Conservation (phyloP, 2,113 vertebrate species). For the Galemys pyrenaicus region DNA sequence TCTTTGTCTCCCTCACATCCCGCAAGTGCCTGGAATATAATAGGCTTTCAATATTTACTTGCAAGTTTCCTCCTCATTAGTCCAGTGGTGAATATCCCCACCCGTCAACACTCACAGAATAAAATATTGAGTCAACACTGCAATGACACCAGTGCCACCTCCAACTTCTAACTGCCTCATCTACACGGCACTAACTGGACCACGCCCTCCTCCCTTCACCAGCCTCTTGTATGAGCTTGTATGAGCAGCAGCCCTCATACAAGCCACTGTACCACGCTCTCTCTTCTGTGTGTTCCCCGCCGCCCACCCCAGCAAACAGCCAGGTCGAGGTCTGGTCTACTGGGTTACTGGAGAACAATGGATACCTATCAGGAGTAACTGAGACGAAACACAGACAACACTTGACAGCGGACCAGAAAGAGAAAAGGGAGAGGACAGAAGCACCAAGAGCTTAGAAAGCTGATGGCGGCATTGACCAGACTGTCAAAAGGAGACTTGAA, state of each 20-base stretch:
- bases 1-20: slow-evolving; percentile 3
- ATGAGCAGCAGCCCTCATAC: background rate
- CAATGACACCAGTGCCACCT: background rate
- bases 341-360: background rate
- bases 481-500: background rate
- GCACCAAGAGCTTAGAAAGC: background rate
- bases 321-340: background rate
- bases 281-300: background rate
- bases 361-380: background rate
- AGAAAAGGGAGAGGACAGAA: background rate
- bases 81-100: no score
- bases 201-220: background rate
- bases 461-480: background rate
- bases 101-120: background rate
- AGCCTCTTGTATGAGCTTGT: no score
- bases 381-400: background rate
- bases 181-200: background rate
- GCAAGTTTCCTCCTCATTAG: no score
- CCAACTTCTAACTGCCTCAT: background rate
- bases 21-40: background rate
- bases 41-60: background rate
- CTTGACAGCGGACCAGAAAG: background rate
- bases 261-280: background rate
- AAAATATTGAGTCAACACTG: background rate
- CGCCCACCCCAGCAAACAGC: background rate